Percentiles rank a stretch among this genome's conserved stretches.
Conservation (phyloP, 2,113 vertebrate species). For the Gulo gulo region DNA sequence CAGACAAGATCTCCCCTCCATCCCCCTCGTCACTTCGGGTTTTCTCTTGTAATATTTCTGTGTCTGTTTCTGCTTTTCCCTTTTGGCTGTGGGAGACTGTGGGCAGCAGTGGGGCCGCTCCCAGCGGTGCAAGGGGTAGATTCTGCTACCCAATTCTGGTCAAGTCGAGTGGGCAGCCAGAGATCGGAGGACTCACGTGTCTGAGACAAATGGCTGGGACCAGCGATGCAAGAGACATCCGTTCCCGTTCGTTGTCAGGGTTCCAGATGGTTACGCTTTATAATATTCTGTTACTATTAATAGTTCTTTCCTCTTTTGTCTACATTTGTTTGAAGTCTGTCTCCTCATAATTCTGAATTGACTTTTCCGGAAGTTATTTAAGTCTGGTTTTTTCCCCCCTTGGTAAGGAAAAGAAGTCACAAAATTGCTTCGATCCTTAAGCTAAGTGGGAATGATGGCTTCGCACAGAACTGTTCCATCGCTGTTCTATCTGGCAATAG, state of each 20-base stretch:
- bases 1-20: neutral
- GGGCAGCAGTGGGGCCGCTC: neutral
- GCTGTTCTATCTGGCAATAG: neutral
- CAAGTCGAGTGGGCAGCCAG: neutral
- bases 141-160: neutral
- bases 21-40: neutral
- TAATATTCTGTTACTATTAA: conserved; percentile 1
- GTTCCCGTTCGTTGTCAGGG: neutral
- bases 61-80: neutral
- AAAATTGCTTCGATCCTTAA: neutral
- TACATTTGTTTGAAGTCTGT: conserved; percentile 26
- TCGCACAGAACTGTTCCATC: neutral
- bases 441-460: neutral
- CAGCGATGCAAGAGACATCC: neutral
- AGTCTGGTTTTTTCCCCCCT: neutral
- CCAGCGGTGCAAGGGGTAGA: neutral
- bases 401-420: neutral
- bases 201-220: neutral
- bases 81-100: neutral
- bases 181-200: neutral
- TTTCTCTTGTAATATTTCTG: neutral
- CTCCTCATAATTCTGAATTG: conserved; percentile 36
- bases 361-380: conserved; percentile 27
- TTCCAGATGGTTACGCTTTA: conserved; percentile 29
- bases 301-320: conserved; percentile 14